Conservation (phyloP, 2,113 vertebrate species). For the Elaphurus davidianus region DNA sequence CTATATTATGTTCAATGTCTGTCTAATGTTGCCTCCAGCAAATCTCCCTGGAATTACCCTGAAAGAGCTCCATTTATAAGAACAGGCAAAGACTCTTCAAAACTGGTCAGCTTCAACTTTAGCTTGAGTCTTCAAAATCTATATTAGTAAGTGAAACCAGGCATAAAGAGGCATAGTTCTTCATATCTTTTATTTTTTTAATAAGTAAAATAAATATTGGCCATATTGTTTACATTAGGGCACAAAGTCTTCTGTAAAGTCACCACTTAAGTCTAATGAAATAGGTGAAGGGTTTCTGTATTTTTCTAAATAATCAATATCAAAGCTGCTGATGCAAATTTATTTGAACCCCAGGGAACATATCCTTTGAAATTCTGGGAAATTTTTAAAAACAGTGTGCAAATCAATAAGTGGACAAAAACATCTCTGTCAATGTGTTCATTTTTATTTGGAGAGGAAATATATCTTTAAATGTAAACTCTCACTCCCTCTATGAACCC, state of each 20-base stretch:
- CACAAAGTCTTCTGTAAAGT: conserved; percentile 46
- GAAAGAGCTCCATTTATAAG: conserved; percentile 33
- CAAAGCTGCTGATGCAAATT: conserved; percentile 72
- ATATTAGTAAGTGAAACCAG: conserved; percentile 70
- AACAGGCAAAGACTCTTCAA: conserved; percentile 48
- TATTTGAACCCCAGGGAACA: conserved; percentile 55
- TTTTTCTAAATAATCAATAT: conserved; percentile 71
- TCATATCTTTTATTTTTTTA: conserved; percentile 67
- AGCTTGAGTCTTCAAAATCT: conserved; percentile 52
- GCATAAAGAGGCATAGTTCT: conserved; percentile 46
- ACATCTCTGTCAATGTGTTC: conserved; percentile 57
- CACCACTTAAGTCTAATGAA: background rate
- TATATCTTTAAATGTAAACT: background rate
- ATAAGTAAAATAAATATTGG: conserved; percentile 65
- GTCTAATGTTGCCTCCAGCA: conserved; percentile 7
- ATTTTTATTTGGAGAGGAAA: conserved; percentile 35
- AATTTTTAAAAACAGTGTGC: conserved; percentile 55
- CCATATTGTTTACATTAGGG: conserved; percentile 68
- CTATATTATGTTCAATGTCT: background rate
- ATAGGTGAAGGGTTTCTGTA: conserved; percentile 28
- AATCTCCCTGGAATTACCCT: conserved; percentile 55
- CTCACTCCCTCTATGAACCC: conserved; percentile 20
- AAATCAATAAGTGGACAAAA: conserved; percentile 67
- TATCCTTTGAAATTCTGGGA: conserved; percentile 38
- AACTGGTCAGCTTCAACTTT: conserved; percentile 49